A percentile compares a stretch with the other conserved stretches of the same genome.
Conservation (phyloP, 2,113 vertebrate genomes). For the Myxocyprinus asiaticus region DNA sequence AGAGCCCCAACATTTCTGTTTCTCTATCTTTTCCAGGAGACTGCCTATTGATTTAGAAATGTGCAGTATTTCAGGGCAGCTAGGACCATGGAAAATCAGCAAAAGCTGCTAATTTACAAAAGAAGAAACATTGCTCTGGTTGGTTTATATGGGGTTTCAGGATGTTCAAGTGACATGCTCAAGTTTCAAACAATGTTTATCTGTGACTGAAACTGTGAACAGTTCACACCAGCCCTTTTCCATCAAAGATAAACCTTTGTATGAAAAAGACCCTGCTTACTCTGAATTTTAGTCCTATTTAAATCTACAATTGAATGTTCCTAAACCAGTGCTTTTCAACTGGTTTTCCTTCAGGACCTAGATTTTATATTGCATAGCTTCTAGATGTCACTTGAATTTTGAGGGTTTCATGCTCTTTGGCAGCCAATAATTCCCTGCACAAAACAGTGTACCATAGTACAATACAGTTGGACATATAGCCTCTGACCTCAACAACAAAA, state of each 20-base stretch:
- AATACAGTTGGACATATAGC: too few species aligned
- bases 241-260: neutral
- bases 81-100: neutral
- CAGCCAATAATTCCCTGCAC: too few species aligned
- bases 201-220: neutral
- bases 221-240: neutral
- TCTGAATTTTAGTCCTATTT: neutral
- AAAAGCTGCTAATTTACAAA: neutral
- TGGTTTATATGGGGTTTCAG: neutral
- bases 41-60: slow-evolving; percentile 5
- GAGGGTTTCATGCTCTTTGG: too few species aligned
- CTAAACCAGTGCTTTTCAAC: neutral
- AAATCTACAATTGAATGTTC: neutral
- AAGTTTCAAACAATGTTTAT: neutral
- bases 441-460: too few species aligned
- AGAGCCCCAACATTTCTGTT: neutral
- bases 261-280: neutral
- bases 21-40: neutral
- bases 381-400: too few species aligned
- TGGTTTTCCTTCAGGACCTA: neutral
- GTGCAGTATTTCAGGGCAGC: neutral
- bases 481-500: too few species aligned
- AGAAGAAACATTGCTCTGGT: too few species aligned
- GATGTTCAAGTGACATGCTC: too few species aligned
- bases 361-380: neutral